Base-by-base conservation (phyloP, 2,888 invertebrate genomes). In the Aleiodes testaceus region DNA sequence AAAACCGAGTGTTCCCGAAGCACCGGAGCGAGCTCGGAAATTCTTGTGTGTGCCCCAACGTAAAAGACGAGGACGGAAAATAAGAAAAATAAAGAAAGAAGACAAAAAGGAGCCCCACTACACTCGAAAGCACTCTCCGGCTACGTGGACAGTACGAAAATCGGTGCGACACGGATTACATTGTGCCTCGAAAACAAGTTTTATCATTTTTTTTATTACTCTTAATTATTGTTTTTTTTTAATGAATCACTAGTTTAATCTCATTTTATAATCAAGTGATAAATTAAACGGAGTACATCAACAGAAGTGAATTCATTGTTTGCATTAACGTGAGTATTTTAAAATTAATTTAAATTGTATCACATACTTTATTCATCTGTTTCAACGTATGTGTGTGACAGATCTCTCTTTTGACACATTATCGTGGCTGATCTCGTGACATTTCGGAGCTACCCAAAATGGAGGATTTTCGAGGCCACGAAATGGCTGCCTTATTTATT, bases 131-230 rank as follows among this genome's bases (percentile, higher is more conserved):
- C 44, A 47, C 55, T 53, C 44, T 26, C 20, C 61, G 50, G 6
- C 36, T 50, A 59, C 59, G 69, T 69, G 45, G 52, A 64, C 70
- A 70, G 65, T 70, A 65, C 70, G 70, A 70, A 70, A 45, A 65
- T 70, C 45, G 49, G 53, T 53, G 55, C 53, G 53, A 18, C 16
- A 65, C 70, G 30, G 70, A 65, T 64, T 36, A 45, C 30, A 65
- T 26, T 67, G 26, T 45, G 66, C 42, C 42, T 52, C 36, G 9
- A 36, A 9, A 59, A 59, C 42, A 59, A 36, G 59, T 42, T 59
- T 42, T 36, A 42, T 59, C 59, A n/a, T 36, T 18, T 3, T 36
- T 59, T 42, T 18, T 30, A n/a, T n/a, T n/a, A n/a, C n/a, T n/a
- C n/a, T n/a, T n/a, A n/a, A n/a, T n/a, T n/a, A n/a, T n/a, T n/a